These are phyloP conservation scores for Torymus texanus DNA, from an alignment of 2,888 invertebrate species.

Conservation along the genomic window DNA sequence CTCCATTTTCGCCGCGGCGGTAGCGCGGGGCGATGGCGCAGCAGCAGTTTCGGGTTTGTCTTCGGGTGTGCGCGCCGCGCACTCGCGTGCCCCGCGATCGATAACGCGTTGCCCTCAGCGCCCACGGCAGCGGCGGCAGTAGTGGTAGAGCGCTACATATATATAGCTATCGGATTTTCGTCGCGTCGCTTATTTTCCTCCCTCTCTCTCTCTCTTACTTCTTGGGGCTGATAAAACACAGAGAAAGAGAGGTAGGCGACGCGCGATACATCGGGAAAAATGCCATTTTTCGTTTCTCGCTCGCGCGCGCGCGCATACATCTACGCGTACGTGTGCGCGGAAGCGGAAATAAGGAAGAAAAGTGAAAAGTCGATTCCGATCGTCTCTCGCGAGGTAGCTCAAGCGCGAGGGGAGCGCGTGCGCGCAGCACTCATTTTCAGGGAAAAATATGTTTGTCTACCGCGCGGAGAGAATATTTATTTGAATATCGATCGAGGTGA, in stretches of 20 bases:
- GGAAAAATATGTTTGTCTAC: slow-evolving; percentile 13
- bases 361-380: slow-evolving; percentile 10
- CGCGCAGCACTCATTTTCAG: slow-evolving; percentile 1
- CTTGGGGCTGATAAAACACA: too few relatives aligned
- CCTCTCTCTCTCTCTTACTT: too few relatives aligned
- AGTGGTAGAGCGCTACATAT: too few relatives aligned
- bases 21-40: neutral
- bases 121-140: too few relatives aligned
- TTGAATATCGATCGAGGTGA: slow-evolving; percentile 39
- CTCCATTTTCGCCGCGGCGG: too few relatives aligned
- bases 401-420: neutral
- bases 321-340: neutral
- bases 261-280: too few relatives aligned
- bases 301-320: too few relatives aligned
- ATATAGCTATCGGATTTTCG: too few relatives aligned
- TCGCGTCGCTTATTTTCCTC: too few relatives aligned
- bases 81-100: neutral
- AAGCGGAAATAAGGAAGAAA: slow-evolving; percentile 1
- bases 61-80: neutral
- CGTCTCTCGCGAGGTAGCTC: neutral
- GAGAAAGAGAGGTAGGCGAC: too few relatives aligned
- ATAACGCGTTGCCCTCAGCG: neutral
- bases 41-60: slow-evolving; percentile 1
- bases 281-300: too few relatives aligned
- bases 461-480: slow-evolving; percentile 31